Percentiles rank a stretch among this genome's conserved stretches.
Evolutionary conservation across 2,113 vertebrate genomes (phyloP).

Genomic region (Proterorhinus semilunaris): DNA sequence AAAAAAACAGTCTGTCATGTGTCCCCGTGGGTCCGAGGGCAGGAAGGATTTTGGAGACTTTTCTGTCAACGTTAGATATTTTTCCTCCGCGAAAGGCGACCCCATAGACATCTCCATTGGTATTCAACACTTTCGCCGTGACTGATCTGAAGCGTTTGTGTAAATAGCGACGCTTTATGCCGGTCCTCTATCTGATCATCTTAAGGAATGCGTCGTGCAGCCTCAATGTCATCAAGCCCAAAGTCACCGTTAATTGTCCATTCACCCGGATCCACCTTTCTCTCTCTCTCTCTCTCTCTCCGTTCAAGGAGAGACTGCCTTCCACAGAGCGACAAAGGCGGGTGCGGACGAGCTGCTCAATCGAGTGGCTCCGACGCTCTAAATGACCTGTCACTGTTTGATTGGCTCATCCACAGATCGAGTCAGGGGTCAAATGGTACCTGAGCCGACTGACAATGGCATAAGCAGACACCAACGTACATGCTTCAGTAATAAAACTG

Average conservation of each 20-base stretch:
- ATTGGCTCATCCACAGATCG: conserved; percentile 39
- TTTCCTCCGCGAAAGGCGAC: no score
- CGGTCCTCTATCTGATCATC: background rate
- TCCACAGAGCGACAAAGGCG: conserved; percentile 14
- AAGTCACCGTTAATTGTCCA: background rate
- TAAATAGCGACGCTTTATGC: background rate
- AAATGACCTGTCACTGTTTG: conserved; percentile 56
- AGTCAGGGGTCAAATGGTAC: conserved; percentile 41
- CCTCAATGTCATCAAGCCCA: background rate
- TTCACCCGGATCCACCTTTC: conserved; percentile 8
- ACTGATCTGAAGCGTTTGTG: background rate
- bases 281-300: no score
- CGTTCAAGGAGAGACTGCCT: conserved; percentile 4
- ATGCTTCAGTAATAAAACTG: background rate
- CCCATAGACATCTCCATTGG: no score
- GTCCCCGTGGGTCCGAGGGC: no score
- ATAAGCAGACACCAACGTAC: background rate
- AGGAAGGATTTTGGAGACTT: no score
- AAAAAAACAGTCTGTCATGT: no score
- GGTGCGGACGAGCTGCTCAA: conserved; percentile 23
- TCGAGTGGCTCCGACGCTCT: conserved; percentile 29
- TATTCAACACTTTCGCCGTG: background rate
- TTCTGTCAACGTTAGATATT: no score
- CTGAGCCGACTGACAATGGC: conserved; percentile 20
- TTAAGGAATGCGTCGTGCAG: background rate